Base-by-base conservation (phyloP, 2,888 invertebrate species). In the Folsomia candida region DNA sequence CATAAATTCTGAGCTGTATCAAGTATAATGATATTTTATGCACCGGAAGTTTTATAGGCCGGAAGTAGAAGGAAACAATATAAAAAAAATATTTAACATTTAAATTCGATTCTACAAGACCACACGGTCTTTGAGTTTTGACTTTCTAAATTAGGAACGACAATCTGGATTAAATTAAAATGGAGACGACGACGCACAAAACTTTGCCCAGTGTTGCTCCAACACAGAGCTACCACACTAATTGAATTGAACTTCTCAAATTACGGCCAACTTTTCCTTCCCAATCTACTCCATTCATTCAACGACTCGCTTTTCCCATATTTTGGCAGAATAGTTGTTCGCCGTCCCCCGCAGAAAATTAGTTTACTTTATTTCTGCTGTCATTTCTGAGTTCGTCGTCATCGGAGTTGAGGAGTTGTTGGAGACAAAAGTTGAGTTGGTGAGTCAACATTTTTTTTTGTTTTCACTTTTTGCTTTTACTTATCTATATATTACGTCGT, bases 91-190 rank as follows among this genome's bases (percentile, higher is more conserved):
- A n/a, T n/a, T n/a, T n/a, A n/a, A n/a, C n/a, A n/a, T n/a, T n/a
- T n/a, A n/a, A n/a, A n/a, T n/a, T n/a, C n/a, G n/a, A n/a, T n/a
- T n/a, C n/a, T n/a, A n/a, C n/a, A n/a, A n/a, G n/a, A n/a, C n/a
- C n/a, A 37, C 37, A 37, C 37, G 37, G 14, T 37, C 14, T 37
- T 37, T 37, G 37, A 37, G 37, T 37, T 37, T 37, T 37, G 37
- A 37, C 37, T 37, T 37, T 37, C 37, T 37, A 37, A 37, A 37
- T 37, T 37, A 14, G 37, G 37, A 37, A 37, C 14, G 37, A 37
- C 61, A 27, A 28, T 14, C 28, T 28, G 61, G 28, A 61, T 61
- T 26, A 61, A 61, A 61, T 61, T 61, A 28, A 61, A 61, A 61
- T 27, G 27, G 27, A 22, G 29, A 61, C 27, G 26, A 61, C 27